Base-by-base conservation (phyloP, 1,140 invertebrate species). In the Drosophila obscura region DNA sequence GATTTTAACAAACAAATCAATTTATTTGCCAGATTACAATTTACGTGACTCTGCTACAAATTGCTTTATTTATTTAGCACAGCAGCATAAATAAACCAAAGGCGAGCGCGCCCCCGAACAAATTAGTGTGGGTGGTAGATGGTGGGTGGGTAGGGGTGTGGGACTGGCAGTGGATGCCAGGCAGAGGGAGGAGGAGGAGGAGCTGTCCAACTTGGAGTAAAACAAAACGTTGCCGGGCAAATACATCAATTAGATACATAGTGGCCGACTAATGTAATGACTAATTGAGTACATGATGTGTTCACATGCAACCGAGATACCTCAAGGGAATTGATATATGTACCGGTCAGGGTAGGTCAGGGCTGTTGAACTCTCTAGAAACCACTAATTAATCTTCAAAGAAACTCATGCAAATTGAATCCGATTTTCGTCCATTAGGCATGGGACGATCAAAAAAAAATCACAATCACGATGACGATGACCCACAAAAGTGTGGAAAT, bases 11-110 rank as follows among this genome's bases (percentile, higher is more conserved):
- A 71, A 75, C 65, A 85, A 85, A 81, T 87, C 74, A 87, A 87
- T 81, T 74, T 77, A 77, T 87, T 87, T 87, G 55, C 82, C 61
- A 85, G 82, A 85, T 87, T 87, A 80, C 77, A 81, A 66, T 75
- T 67, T 81, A 85, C 81, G 81, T 85, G 81, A 85, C 77, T 87
- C 62, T 74, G 80, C 71, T 85, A 55, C 82, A 77, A 87, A 84
- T 71, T 74, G 82, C 77, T 77, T 66, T 61, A 81, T 87, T 87
- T 87, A 85, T 73, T 81, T 80, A 81, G 79, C 74, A 46, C 44
- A 58, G 50, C 50, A 67, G 68, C 62, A 63, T 68, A 45, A 73
- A 63, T 53, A 59, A 53, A 56, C 48, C 53, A 26, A 50, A 15
- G 52, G 11, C 51, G 9, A 53, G 44, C 11, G 35, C 11, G 11